Conservation (phyloP, 2,797 vertebrate species). For the Alectoris magna region DNA sequence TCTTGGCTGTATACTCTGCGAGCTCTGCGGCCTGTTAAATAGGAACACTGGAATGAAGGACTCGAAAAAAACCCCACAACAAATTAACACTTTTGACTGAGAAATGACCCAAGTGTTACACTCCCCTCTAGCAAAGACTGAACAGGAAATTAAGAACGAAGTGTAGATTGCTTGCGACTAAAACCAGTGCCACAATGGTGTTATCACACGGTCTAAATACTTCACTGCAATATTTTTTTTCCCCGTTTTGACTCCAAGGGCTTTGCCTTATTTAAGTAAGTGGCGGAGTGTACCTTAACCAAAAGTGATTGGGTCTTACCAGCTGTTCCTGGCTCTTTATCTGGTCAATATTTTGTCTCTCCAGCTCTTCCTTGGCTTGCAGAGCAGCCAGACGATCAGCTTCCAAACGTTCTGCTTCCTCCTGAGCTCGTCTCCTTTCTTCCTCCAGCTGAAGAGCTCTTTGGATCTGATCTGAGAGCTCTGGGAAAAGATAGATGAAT, state of each 20-base stretch:
- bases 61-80: not conserved
- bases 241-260: not conserved
- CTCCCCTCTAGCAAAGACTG: not conserved
- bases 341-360: slow-evolving; percentile 87
- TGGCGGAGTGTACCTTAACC: not conserved
- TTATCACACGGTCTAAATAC: not conserved
- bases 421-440: slow-evolving; percentile 86
- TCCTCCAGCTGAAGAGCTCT: slow-evolving; percentile 89
- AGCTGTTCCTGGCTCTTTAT: slow-evolving; percentile 93
- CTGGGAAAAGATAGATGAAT: slow-evolving; percentile 67
- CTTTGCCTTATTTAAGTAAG: not conserved
- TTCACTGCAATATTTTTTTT: not conserved
- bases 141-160: not conserved
- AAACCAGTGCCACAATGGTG: not conserved
- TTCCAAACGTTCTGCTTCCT: slow-evolving; percentile 90
- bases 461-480: slow-evolving; percentile 90
- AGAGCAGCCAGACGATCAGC: slow-evolving; percentile 88
- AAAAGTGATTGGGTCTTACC: slow-evolving; percentile 79
- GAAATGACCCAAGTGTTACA: not conserved
- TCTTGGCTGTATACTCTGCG: slow-evolving; percentile 89
- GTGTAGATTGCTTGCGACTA: not conserved
- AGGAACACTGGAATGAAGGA: not conserved
- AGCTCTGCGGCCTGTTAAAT: slow-evolving; percentile 88
- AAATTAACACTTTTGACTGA: not conserved
- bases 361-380: slow-evolving; percentile 92